Conservation (phyloP, 2,888 invertebrate genomes). For the Cryptophagus acutangulus region DNA sequence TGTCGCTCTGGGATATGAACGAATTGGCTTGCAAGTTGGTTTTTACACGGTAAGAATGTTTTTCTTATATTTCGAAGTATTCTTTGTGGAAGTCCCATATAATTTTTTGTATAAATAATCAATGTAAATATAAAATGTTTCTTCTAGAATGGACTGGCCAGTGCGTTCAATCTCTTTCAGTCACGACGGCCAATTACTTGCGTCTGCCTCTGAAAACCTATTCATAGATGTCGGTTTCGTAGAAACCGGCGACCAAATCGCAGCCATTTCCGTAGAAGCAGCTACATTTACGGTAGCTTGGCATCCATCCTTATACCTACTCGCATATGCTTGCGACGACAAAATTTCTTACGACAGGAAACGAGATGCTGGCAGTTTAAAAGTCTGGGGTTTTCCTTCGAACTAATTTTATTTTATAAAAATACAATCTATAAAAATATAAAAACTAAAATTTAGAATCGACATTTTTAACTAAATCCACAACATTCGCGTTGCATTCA, state of each 20-base stretch:
- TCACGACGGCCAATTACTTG: constrained; percentile 87
- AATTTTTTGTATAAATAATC: too few relatives aligned
- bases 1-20: constrained; percentile 93
- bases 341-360: constrained; percentile 81
- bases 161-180: constrained; percentile 95
- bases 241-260: constrained; percentile 79
- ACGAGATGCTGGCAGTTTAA: constrained; percentile 86
- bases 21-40: constrained; percentile 90
- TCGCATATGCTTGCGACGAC: constrained; percentile 97
- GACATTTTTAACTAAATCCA: too few relatives aligned
- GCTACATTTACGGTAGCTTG: constrained; percentile 97
- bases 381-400: constrained; percentile 82
- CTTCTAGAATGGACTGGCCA: constrained; percentile 93
- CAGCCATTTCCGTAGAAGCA: constrained; percentile 83
- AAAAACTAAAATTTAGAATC: too few relatives aligned
- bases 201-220: constrained; percentile 95
- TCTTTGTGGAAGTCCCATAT: too few relatives aligned
- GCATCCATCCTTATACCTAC: constrained; percentile 84
- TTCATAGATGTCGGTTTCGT: constrained; percentile 94
- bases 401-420: constrained; percentile 47
- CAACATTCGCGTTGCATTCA: too few relatives aligned
- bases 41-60: constrained; percentile 84
- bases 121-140: constrained; percentile 5
- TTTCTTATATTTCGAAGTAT: too few relatives aligned
- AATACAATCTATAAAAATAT: too few relatives aligned